These are phyloP conservation scores for Arbacia lixula DNA, from an alignment of 53 echinoderm and acorn worm genomes.

Conservation along the genomic window DNA sequence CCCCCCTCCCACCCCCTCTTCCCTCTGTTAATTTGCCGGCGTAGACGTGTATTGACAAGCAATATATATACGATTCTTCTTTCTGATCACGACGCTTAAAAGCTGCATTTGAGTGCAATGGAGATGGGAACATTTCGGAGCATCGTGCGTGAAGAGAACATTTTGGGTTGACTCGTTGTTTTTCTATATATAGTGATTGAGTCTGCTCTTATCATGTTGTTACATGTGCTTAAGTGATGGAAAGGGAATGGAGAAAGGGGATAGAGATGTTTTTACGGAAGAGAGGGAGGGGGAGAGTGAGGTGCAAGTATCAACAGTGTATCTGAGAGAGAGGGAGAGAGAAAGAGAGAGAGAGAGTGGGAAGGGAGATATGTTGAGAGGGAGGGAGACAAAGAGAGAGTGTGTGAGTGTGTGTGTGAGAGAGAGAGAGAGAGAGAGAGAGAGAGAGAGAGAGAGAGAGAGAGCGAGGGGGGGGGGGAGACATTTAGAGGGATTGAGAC, in stretches of 20 bases:
- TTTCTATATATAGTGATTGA: too few relatives aligned
- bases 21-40: not conserved
- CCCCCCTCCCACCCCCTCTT: not conserved
- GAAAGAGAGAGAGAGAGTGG: not conserved
- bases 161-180: too few relatives aligned
- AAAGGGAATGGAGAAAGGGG: not conserved
- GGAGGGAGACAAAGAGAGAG: not conserved
- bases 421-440: not conserved
- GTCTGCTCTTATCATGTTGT: too few relatives aligned
- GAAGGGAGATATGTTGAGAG: not conserved
- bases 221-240: too few relatives aligned
- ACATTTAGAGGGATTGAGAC: not conserved
- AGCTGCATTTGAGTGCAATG: not conserved
- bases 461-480: not conserved
- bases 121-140: too few relatives aligned
- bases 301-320: not conserved
- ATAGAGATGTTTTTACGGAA: not conserved
- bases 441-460: not conserved
- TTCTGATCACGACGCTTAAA: not conserved
- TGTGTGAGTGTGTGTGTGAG: not conserved
- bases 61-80: not conserved
- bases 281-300: not conserved
- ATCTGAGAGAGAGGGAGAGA: not conserved
- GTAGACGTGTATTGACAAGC: not conserved
- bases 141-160: too few relatives aligned